phyloP scores from a whole-genome alignment of 2,888 invertebrate species.

The Apodemia zela region DNA sequence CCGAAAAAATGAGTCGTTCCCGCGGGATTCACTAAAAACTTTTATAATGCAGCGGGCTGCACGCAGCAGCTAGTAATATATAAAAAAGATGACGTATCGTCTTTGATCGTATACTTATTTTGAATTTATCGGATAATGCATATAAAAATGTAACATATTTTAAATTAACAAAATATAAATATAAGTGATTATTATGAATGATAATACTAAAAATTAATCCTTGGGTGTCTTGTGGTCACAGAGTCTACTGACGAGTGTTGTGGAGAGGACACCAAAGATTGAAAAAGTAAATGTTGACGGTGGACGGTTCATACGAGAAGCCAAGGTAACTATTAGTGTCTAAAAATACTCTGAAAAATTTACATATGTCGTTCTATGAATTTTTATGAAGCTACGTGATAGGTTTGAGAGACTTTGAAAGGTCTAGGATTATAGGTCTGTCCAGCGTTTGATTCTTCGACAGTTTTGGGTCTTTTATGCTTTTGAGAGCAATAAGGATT shows the following conservation, averaged over 20 bases:
- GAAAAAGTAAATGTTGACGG: conserved; percentile 97
- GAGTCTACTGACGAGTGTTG: conserved; percentile 95
- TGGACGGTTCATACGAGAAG: conserved; percentile 97
- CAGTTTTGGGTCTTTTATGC: not conserved
- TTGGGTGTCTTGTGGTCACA: conserved; percentile 75
- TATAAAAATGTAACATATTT: not conserved
- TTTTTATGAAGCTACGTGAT: conserved; percentile 2
- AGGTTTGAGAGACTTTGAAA: conserved; percentile 50
- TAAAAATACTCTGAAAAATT: conserved; percentile 17
- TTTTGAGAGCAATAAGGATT: conserved; percentile 8
- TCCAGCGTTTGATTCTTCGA: conserved; percentile 57
- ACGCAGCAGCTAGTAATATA: too few species aligned
- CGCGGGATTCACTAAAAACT: too few species aligned
- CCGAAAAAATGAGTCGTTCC: too few species aligned
- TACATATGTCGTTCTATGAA: not conserved
- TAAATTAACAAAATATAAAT: conserved; percentile 13
- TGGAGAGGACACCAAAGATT: conserved; percentile 95
- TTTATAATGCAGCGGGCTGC: too few species aligned
- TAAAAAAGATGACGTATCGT: too few species aligned
- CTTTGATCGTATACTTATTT: not conserved
- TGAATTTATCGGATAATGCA: not conserved
- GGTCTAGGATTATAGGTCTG: conserved; percentile 47
- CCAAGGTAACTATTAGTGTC: conserved; percentile 89
- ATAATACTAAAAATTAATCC: conserved; percentile 31
- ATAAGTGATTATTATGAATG: conserved; percentile 1